A percentile compares a stretch with the other conserved stretches of the same genome.
phyloP scores from a whole-genome alignment of 2,113 vertebrate species.

The Coregonus clupeaformis region DNA sequence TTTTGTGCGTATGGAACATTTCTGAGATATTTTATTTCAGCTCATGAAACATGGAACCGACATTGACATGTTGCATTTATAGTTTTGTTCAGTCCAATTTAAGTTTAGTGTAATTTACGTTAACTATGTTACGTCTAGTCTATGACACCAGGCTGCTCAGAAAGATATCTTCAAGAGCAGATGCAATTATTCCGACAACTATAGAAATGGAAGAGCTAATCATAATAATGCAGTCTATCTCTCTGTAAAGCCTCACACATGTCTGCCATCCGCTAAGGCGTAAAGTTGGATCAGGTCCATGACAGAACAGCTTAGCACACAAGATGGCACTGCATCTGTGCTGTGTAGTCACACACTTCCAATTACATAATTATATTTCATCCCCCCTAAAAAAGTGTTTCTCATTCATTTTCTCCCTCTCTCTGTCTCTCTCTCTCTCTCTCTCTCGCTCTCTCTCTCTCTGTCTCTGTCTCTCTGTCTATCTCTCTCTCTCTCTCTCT shows the following conservation, averaged over 20 bases:
- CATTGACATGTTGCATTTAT: no score
- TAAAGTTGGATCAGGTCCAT: constrained; percentile 30
- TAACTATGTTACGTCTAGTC: no score
- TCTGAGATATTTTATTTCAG: no score
- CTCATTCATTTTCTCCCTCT: not conserved
- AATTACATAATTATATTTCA: constrained; percentile 29
- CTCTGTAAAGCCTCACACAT: constrained; percentile 17
- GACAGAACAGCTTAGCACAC: constrained; percentile 26
- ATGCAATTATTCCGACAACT: not conserved
- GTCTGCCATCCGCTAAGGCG: constrained; percentile 15
- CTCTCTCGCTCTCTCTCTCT: not conserved
- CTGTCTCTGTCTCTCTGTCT: not conserved
- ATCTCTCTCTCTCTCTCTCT: not conserved
- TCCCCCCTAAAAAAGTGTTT: constrained; percentile 11
- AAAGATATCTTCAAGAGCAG: not conserved
- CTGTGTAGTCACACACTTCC: constrained; percentile 26
- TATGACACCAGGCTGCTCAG: no score
- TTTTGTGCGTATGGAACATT: no score
- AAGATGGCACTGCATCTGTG: constrained; percentile 49
- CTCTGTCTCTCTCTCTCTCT: not conserved
- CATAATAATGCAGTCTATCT: constrained; percentile 15
- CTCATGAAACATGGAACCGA: no score
- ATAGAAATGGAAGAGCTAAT: not conserved
- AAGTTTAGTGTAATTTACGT: no score
- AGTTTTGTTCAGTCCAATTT: no score